Evolutionary conservation across 2,113 vertebrate species (phyloP).

Genomic region (Anser cygnoides): DNA sequence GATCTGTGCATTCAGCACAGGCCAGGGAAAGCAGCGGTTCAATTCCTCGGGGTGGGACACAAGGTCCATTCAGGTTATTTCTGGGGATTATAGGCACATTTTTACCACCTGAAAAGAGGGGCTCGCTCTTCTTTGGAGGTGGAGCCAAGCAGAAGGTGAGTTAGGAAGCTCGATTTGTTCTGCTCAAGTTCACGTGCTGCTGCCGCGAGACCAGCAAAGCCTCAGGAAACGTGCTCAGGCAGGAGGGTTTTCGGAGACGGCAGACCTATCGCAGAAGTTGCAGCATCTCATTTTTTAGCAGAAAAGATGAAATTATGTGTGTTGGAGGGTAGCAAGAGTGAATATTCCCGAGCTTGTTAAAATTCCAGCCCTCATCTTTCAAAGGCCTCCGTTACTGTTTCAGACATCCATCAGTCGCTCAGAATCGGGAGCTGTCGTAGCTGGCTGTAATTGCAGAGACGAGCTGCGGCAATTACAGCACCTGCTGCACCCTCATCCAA

Average conservation of each 20-base stretch:
- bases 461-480: background rate
- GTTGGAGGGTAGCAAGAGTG: background rate
- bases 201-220: background rate
- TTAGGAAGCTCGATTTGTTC: background rate
- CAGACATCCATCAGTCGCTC: background rate
- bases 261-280: rapidly evolving
- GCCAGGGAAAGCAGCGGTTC: background rate
- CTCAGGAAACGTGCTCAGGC: background rate
- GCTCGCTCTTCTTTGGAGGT: background rate
- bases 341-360: background rate
- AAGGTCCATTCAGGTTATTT: background rate
- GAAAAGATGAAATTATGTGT: background rate
- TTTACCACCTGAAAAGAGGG: background rate
- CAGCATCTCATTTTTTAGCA: background rate
- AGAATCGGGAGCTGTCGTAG: rapidly evolving
- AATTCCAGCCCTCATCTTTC: background rate
- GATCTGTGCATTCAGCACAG: background rate
- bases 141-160: background rate
- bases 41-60: background rate
- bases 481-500: background rate
- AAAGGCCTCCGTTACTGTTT: background rate
- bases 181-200: rapidly evolving
- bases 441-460: background rate
- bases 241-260: background rate
- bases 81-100: background rate